Evolutionary conservation across 2,113 vertebrate genomes (phyloP), one percentile per base, ranked within the genome.

Genomic region (Grammomys surdaster): DNA sequence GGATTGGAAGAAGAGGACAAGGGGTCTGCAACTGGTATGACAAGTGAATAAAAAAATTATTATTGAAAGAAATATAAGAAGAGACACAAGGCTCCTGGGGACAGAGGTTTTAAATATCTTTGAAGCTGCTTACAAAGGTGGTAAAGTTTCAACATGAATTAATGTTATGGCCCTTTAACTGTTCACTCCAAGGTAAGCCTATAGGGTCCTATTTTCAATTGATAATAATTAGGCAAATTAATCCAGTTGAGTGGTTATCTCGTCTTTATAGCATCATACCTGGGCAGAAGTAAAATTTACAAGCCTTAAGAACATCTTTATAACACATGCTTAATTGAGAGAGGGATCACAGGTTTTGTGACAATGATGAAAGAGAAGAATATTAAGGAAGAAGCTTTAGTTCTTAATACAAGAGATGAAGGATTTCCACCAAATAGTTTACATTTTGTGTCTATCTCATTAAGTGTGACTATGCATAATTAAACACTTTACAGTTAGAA

Each of bases 281-380:
- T 31, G 4, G 76, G 26, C 31, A 33, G 10, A 75, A 65, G 24
- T 88, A 92, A 94, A 94, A 91, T 76, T 88, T 22, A 36, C 40
- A 96, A 90, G 20, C 2, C n/a, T 88, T 65, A 89, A 84, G n/a
- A 88, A 65, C n/a, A 76, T 12, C n/a, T 97, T 88, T n/a, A 69
- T 19, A 93, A 43, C 90, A 72, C 72, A 85, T 78, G 40, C 4
- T 87, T 63, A 51, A 31, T 56, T 28, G 9, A 28, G 12, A 3
- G 13, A 16, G 1, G 0, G 6, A 75, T 84, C 85, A 87, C 60
- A 60, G 56, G 36, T 26, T 43, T 67, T 40, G 24, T 65, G n/a
- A 16, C 13, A 86, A 36, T 54, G 73, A 36, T 3, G 26, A 5
- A 80, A 70, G 56, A 88, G 36, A 84, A 67, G 51, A 72, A 84